Evolutionary conservation across 2,888 invertebrate species (phyloP).

Genomic region (Drosophila pegasa): DNA sequence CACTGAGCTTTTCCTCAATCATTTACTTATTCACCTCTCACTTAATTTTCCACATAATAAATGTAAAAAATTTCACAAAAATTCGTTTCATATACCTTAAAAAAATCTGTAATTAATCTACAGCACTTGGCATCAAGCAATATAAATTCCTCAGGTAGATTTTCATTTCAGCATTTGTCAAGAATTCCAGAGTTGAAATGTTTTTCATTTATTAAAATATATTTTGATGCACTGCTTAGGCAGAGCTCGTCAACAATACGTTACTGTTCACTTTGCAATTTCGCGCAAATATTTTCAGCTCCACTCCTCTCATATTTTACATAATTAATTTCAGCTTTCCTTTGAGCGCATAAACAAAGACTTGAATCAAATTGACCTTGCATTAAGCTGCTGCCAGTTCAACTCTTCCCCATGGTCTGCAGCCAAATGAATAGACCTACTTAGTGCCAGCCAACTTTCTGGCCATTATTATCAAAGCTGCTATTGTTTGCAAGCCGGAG

Average conservation of each 20-base stretch:
- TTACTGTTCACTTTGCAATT: background rate
- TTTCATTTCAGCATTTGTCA: background rate
- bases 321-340: slow-evolving; percentile 11
- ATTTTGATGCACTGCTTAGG: background rate
- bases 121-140: background rate
- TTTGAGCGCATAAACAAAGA: slow-evolving; percentile 17
- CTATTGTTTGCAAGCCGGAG: slow-evolving; percentile 43
- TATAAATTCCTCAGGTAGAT: slow-evolving; percentile 1
- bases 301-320: background rate
- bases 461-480: slow-evolving; percentile 20
- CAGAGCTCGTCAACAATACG: background rate
- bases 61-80: background rate
- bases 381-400: slow-evolving; percentile 18
- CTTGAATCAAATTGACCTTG: slow-evolving; percentile 18
- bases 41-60: background rate
- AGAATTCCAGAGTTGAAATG: background rate
- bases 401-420: slow-evolving; percentile 4
- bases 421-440: slow-evolving; percentile 21
- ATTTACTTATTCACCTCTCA: background rate
- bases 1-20: background rate
- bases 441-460: slow-evolving; percentile 3
- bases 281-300: background rate
- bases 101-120: too few species aligned
- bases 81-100: background rate
- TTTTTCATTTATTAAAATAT: background rate